These are phyloP conservation scores for Lethenteron reissneri DNA, from an alignment of 2,113 vertebrate genomes.

Conservation along the genomic window DNA sequence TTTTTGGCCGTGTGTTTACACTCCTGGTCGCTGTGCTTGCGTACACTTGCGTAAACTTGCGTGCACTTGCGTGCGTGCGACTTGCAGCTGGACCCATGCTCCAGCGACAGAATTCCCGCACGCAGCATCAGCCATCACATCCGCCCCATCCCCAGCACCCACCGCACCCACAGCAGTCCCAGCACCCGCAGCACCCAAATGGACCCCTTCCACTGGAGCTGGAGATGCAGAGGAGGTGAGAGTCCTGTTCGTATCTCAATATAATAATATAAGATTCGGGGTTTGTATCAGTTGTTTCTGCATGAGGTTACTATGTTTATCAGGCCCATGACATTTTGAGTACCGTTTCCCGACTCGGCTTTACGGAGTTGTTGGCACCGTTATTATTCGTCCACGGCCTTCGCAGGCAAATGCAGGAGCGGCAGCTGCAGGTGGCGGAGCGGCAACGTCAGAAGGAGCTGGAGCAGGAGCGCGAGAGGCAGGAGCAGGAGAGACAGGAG, in stretches of 20 bases:
- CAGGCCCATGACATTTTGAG: too few species aligned
- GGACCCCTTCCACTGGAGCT: neutral
- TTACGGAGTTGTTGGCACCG: neutral
- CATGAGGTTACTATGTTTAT: too few species aligned
- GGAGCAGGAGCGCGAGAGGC: constrained; percentile 4
- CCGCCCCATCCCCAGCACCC: neutral
- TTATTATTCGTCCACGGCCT: constrained; percentile 6
- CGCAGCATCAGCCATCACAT: neutral
- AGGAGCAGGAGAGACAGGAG: constrained; percentile 56
- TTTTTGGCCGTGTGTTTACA: neutral
- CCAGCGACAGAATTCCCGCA: neutral
- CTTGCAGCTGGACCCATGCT: neutral
- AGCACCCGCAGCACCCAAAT: constrained; percentile 1
- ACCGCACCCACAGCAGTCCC: neutral
- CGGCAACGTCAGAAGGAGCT: neutral
- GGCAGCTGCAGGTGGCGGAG: constrained; percentile 56
- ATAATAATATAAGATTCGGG: too few species aligned
- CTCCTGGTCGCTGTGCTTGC: neutral
- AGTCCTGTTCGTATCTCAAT: too few species aligned
- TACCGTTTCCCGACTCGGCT: too few species aligned
- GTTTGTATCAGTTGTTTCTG: too few species aligned
- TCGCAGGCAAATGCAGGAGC: constrained; percentile 69
- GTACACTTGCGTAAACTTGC: neutral
- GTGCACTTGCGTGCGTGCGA: neutral
- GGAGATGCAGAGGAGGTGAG: constrained; percentile 5